phyloP scores from a whole-genome alignment of 1,140 invertebrate genomes.

The Drosophila sechellia region DNA sequence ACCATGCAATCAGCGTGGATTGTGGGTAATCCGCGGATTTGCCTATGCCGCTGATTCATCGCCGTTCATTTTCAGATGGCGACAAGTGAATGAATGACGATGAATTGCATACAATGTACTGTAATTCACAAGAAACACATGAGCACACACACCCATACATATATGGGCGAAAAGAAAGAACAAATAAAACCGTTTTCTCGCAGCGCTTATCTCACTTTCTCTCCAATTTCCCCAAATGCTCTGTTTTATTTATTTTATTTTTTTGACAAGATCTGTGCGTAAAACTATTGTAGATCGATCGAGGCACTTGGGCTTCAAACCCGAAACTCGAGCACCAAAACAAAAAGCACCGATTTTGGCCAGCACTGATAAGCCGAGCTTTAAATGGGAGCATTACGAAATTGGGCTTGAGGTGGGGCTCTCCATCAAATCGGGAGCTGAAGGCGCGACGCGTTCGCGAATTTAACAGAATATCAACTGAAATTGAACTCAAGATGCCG shows the following conservation, averaged over 20 bases:
- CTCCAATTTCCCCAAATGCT: constrained; percentile 10
- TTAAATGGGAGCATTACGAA: constrained; percentile 10
- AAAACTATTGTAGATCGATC: too few relatives aligned
- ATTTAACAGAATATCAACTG: constrained; percentile 83
- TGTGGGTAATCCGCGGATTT: constrained; percentile 43
- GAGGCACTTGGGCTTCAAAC: not conserved
- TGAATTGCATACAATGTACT: constrained; percentile 1
- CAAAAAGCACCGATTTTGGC: constrained; percentile 2
- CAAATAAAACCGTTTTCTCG: constrained; percentile 37
- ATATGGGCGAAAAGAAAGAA: constrained; percentile 3
- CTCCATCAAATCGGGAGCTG: constrained; percentile 38
- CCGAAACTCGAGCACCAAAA: constrained; percentile 10
- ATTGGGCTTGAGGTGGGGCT: constrained; percentile 7
- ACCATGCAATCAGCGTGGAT: constrained; percentile 5
- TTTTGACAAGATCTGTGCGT: too few relatives aligned
- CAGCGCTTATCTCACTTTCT: constrained; percentile 20
- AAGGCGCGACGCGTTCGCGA: constrained; percentile 78
- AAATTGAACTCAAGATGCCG: constrained; percentile 80
- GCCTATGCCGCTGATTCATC: constrained; percentile 57
- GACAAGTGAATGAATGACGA: constrained; percentile 37
- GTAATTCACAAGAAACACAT: constrained; percentile 22
- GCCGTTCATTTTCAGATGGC: constrained; percentile 23
- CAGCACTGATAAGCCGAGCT: constrained; percentile 28
- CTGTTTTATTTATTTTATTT: too few relatives aligned
- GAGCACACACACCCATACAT: not conserved